Conservation (phyloP, 37 sponge, comb jelly and placozoan species). For the Theonella swinhoei region DNA sequence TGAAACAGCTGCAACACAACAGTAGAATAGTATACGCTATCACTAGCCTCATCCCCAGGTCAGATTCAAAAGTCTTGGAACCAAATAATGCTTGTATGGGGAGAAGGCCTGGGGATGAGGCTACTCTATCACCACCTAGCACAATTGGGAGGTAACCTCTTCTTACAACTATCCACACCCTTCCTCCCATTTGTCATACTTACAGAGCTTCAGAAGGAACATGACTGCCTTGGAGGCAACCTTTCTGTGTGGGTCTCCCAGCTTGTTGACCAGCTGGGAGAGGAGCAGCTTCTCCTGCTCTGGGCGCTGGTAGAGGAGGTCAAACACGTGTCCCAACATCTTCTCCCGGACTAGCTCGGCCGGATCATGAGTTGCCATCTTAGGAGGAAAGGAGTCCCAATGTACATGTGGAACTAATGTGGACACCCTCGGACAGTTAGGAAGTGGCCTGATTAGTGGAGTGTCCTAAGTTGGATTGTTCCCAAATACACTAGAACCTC, state of each 20-base stretch:
- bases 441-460: not conserved
- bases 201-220: constrained; percentile 84
- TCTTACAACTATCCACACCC: not conserved
- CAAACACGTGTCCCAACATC: constrained; percentile 80
- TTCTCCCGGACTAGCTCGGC: constrained; percentile 69
- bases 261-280: constrained; percentile 91
- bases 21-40: no score
- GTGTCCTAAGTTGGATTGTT: no score
- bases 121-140: no score
- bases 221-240: constrained; percentile 86
- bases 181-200: no score
- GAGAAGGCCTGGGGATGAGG: no score
- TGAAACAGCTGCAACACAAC: no score
- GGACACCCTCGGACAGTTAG: not conserved
- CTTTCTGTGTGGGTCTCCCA: constrained; percentile 91
- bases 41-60: no score
- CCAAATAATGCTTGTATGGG: no score
- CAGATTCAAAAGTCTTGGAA: no score
- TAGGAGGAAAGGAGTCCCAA: not conserved
- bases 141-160: no score
- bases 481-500: no score
- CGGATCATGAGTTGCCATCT: constrained; percentile 71
- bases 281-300: constrained; percentile 92
- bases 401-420: not conserved
- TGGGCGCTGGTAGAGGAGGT: constrained; percentile 79